A percentile compares a stretch with the other conserved stretches of the same genome.
Evolutionary conservation across 1,140 invertebrate species (phyloP).

Genomic region (Dendrolimus kikuchii): DNA sequence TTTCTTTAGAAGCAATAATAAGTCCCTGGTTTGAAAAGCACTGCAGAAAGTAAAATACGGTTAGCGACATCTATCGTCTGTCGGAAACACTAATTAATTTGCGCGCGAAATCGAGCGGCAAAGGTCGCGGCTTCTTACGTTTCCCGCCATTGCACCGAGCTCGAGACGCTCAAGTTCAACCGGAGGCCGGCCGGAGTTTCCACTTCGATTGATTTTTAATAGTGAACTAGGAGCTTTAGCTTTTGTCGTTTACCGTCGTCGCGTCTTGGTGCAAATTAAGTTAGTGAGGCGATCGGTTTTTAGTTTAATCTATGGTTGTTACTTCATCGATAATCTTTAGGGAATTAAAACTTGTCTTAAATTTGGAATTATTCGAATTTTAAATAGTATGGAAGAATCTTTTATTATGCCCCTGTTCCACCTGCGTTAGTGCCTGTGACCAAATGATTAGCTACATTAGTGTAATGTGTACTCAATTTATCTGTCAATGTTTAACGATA

Average conservation of each 20-base stretch:
- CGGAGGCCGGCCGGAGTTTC: slow-evolving; percentile 52
- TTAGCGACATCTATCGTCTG: slow-evolving; percentile 52
- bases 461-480: no score
- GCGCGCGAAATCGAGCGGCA: slow-evolving; percentile 59
- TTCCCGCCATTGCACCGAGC: slow-evolving; percentile 54
- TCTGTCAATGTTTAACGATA: no score
- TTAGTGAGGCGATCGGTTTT: slow-evolving; percentile 40
- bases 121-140: slow-evolving; percentile 59
- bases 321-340: background rate
- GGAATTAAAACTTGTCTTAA: slow-evolving; percentile 7
- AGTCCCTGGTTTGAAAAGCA: no score
- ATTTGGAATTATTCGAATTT: slow-evolving; percentile 18
- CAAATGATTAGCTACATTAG: no score
- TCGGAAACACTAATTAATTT: slow-evolving; percentile 47
- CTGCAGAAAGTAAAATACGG: background rate
- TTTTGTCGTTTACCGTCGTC: slow-evolving; percentile 29
- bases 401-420: no score
- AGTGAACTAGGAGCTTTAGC: slow-evolving; percentile 57
- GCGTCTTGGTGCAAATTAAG: slow-evolving; percentile 45
- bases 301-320: slow-evolving; percentile 2
- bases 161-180: slow-evolving; percentile 44
- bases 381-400: no score
- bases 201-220: slow-evolving; percentile 67
- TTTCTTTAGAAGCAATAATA: no score
- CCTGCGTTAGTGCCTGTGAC: no score